phyloP scores from a whole-genome alignment of 2,888 invertebrate genomes.

The Hesperia comma region DNA sequence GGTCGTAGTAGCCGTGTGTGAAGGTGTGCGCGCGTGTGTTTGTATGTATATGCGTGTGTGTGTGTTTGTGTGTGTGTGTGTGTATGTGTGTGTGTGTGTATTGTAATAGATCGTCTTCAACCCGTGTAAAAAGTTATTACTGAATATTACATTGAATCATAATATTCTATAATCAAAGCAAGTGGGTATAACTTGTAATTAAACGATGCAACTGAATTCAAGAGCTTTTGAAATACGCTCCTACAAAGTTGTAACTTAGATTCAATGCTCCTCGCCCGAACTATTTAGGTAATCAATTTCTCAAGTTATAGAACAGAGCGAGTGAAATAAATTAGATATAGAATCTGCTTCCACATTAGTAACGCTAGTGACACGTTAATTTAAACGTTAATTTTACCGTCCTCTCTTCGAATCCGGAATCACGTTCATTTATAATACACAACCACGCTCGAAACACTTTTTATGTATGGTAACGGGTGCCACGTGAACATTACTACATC shows the following conservation, averaged over 20 bases:
- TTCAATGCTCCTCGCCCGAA: constrained; percentile 12
- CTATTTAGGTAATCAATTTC: constrained; percentile 18
- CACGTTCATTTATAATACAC: no score
- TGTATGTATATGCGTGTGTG: no score
- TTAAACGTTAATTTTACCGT: not conserved
- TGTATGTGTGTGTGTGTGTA: no score
- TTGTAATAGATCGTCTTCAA: not conserved
- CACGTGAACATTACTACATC: no score
- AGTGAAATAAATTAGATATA: constrained; percentile 11
- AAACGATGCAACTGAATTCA: constrained; percentile 9
- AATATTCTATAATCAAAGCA: not conserved
- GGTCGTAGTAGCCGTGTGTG: no score
- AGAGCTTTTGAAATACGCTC: constrained; percentile 25
- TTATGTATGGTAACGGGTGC: no score
- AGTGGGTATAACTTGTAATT: not conserved
- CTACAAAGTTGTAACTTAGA: constrained; percentile 11
- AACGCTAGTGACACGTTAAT: not conserved
- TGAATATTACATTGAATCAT: not conserved
- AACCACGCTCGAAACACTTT: no score
- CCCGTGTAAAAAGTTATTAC: not conserved
- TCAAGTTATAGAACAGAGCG: constrained; percentile 5
- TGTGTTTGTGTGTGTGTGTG: no score
- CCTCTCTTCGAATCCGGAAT: no score
- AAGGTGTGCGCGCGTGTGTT: no score
- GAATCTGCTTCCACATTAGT: constrained; percentile 1